Evolutionary conservation across 2,113 vertebrate genomes (phyloP).

Genomic region (Onychostoma macrolepis): DNA sequence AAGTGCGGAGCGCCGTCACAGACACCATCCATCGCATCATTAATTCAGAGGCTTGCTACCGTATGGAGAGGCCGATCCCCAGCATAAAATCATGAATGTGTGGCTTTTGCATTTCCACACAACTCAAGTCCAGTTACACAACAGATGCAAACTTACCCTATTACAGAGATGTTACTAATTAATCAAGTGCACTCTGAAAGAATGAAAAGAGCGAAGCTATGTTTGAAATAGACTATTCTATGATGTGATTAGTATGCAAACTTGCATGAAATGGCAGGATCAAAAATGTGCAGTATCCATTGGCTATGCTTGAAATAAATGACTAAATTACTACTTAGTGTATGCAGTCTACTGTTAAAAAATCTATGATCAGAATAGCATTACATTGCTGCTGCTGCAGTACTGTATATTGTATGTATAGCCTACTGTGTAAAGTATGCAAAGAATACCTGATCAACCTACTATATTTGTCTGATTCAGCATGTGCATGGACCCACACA

Average conservation of each 20-base stretch:
- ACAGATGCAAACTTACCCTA: neutral
- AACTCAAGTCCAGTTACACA: neutral
- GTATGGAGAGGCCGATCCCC: neutral
- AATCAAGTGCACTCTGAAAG: neutral
- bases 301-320: too few relatives aligned
- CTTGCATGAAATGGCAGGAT: neutral
- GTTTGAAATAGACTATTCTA: neutral
- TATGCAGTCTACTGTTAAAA: too few relatives aligned
- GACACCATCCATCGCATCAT: neutral
- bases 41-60: constrained; percentile 5
- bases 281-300: too few relatives aligned
- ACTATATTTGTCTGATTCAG: too few relatives aligned
- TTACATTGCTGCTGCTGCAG: too few relatives aligned
- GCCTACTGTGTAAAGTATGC: too few relatives aligned
- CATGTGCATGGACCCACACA: too few relatives aligned
- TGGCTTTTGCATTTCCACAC: neutral
- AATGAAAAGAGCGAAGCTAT: too few relatives aligned
- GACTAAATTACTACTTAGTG: too few relatives aligned
- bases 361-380: too few relatives aligned
- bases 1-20: neutral
- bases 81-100: neutral
- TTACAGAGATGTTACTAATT: neutral
- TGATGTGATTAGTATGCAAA: neutral
- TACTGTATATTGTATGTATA: too few relatives aligned
- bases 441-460: too few relatives aligned